Evolutionary conservation across 1,140 invertebrate genomes (phyloP).

Genomic region (Euura saliciscinereae): DNA sequence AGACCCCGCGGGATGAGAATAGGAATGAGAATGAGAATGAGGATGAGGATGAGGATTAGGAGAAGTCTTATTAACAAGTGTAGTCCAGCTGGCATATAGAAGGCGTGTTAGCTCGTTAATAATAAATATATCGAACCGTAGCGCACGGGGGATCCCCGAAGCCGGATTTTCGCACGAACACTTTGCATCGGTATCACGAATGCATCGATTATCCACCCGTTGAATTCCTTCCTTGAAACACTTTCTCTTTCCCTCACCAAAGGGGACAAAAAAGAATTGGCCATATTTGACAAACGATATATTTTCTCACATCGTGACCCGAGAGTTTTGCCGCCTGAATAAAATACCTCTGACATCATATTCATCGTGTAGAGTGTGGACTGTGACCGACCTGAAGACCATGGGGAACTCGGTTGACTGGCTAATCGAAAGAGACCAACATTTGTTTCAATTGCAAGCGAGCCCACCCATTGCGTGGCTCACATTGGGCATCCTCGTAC

Average conservation of each 20-base stretch:
- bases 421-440: slow-evolving; percentile 17
- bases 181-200: no score
- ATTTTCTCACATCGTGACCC: no score
- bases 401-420: slow-evolving; percentile 15
- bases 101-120: slow-evolving; percentile 41
- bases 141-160: background rate
- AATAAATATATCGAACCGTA: slow-evolving; percentile 17
- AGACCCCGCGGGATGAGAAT: slow-evolving; percentile 32
- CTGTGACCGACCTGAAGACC: background rate
- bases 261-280: no score
- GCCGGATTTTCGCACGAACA: no score
- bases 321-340: no score
- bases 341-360: no score
- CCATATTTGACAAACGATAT: no score
- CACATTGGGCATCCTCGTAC: slow-evolving; percentile 19
- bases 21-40: slow-evolving; percentile 27
- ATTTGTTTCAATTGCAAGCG: slow-evolving; percentile 28
- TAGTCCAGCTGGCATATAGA: slow-evolving; percentile 38
- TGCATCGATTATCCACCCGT: no score
- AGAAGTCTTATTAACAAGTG: slow-evolving; percentile 44
- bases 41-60: slow-evolving; percentile 26
- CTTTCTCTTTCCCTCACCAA: no score
- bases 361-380: no score
- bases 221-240: no score
- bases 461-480: slow-evolving; percentile 27